Conservation (phyloP, 1,140 invertebrate species). For the Riptortus pedestris region DNA sequence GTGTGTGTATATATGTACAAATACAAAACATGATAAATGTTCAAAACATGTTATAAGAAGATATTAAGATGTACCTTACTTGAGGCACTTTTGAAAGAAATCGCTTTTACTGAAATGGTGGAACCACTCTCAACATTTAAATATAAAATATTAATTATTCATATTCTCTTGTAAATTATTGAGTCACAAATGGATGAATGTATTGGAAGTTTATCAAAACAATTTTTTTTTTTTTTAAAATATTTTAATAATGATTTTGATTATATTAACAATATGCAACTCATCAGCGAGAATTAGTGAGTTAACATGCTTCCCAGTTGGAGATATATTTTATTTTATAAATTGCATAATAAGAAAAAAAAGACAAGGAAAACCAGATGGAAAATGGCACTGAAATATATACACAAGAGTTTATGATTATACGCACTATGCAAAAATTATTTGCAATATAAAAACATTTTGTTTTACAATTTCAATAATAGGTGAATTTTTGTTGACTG, state of each 20-base stretch:
- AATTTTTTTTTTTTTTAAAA: no score
- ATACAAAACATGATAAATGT: no score
- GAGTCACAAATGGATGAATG: no score
- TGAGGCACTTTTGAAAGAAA: no score
- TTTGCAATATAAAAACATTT: conserved; percentile 20
- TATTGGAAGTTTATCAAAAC: no score
- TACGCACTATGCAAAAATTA: conserved; percentile 9
- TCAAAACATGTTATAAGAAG: no score
- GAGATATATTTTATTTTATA: conserved; percentile 27
- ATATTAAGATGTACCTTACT: no score
- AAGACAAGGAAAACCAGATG: conserved; percentile 10
- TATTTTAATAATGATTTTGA: conserved; percentile 29
- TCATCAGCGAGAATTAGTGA: conserved; percentile 29
- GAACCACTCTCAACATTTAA: no score
- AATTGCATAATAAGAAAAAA: conserved; percentile 29
- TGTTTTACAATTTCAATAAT: conserved; percentile 11
- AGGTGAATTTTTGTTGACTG: background rate
- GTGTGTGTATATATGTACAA: no score
- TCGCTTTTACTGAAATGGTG: no score
- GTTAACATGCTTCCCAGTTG: conserved; percentile 26
- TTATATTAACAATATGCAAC: conserved; percentile 32
- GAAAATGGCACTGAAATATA: conserved; percentile 28
- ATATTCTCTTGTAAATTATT: no score
- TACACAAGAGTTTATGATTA: conserved; percentile 13
- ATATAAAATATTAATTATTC: no score